Evolutionary conservation across 2,797 vertebrate species (phyloP).

Genomic region (Girardinus metallicus): DNA sequence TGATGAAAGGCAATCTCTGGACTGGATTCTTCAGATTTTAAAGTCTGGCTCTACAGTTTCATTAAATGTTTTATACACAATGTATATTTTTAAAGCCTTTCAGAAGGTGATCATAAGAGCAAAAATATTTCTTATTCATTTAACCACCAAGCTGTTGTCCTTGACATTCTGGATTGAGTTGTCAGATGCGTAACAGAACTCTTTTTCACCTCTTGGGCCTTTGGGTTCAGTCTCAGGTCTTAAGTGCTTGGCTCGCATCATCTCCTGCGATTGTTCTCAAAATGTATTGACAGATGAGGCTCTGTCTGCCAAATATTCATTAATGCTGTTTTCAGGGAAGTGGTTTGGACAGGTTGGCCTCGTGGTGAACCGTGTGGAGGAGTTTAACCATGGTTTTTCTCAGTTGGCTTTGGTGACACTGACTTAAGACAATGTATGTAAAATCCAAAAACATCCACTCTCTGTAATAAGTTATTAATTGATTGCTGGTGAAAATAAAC

Average conservation of each 20-base stretch:
- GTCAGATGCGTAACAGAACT: conserved; percentile 48
- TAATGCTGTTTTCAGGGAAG: conserved; percentile 46
- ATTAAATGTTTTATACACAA: conserved; percentile 82
- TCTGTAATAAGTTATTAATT: conserved; percentile 85
- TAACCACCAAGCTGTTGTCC: conserved; percentile 53
- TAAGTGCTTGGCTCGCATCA: conserved; percentile 60
- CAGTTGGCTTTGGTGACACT: conserved; percentile 78
- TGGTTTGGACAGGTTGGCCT: conserved; percentile 43
- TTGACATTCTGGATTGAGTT: conserved; percentile 49
- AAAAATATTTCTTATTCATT: conserved; percentile 65
- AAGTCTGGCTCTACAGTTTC: conserved; percentile 71
- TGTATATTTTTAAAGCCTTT: conserved; percentile 81
- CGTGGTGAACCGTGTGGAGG: conserved; percentile 53
- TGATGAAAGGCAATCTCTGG: conserved; percentile 57
- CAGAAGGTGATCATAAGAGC: conserved; percentile 72
- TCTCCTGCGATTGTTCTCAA: conserved; percentile 64
- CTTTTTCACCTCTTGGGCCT: conserved; percentile 54
- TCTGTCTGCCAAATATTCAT: conserved; percentile 65
- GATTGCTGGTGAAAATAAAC: conserved; percentile 84
- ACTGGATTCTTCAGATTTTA: conserved; percentile 64
- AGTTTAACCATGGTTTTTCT: conserved; percentile 53
- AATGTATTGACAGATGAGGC: conserved; percentile 51
- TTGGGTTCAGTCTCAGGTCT: conserved; percentile 63
- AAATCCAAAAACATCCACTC: conserved; percentile 63
- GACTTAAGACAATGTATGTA: conserved; percentile 80